Base-by-base conservation (phyloP, 2,888 invertebrate genomes). In the Linyphia triangularis region DNA sequence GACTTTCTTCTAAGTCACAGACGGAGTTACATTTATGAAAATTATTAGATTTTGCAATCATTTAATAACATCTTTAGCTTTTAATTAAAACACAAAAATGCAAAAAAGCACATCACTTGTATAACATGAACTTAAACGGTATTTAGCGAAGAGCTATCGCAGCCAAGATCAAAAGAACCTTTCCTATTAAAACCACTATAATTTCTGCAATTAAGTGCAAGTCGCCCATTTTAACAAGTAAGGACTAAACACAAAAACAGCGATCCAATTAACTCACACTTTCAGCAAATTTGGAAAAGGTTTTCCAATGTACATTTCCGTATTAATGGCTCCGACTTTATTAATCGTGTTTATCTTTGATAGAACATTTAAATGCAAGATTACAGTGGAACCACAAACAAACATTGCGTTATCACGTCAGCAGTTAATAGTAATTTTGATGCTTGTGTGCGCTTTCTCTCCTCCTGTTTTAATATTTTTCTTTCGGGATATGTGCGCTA, bases 261-360 rank as follows among this genome's bases (percentile, higher is more conserved):
- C 40, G 86, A 88, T 88, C 86, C 86, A 88, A 88, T 88, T 82
- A 88, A 57, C 73, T 33, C 40, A 30, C 73, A 81, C 73, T 73
- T 79, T 79, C 51, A 40, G 79, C 72, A 70, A 79, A 86, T 86
- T 86, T 37, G 37, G 65, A 22, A 30, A 61, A 28, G 78, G 67
- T 33, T 79, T 85, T 57, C 65, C 59, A 28, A 69, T 24, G 65
- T 43, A 65, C 70, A 40, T 40, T 75, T 81, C 67, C 67, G 19
- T 75, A 67, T 73, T 88, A 88, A 88, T 81, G 81, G 65, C 75
- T 86, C 85, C 59, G 75, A 22, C 81, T 88, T 79, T 79, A 86
- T 86, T 86, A 86, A 86, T 86, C 72, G 79, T 81, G 81, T 86
- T 86, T 88, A 40, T 81, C 61, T 75, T 75, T 79, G 75, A 88